Evolutionary conservation across 2,888 invertebrate species (phyloP).

Genomic region (Lomographa bimaculata): DNA sequence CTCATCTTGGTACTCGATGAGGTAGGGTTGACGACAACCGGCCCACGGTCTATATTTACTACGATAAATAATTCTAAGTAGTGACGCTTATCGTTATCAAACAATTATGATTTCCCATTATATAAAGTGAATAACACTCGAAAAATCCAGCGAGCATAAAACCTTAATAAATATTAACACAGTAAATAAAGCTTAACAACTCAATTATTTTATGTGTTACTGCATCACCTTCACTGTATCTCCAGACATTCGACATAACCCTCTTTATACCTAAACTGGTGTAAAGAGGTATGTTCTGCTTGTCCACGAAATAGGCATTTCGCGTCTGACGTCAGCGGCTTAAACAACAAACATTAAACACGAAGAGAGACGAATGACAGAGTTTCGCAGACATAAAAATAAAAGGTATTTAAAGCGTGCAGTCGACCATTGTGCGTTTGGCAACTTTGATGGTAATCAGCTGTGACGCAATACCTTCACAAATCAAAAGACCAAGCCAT

Average conservation of each 20-base stretch:
- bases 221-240: no score
- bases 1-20: no score
- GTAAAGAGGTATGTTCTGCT: constrained; percentile 1
- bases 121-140: no score
- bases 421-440: constrained; percentile 7
- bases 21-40: no score
- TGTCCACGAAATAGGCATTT: constrained; percentile 20
- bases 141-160: no score
- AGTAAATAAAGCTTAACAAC: no score
- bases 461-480: constrained; percentile 1
- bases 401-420: constrained; percentile 6
- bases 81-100: no score
- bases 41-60: no score
- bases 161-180: no score
- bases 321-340: constrained; percentile 23
- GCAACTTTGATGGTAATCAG: constrained; percentile 7
- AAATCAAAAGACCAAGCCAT: constrained; percentile 1
- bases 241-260: constrained; percentile 2
- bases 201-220: no score
- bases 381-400: constrained; percentile 16
- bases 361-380: constrained; percentile 12
- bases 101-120: no score
- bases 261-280: background rate
- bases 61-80: no score
- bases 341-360: constrained; percentile 23